Conservation (phyloP, 2,113 vertebrate species). For the Camelus bactrianus region DNA sequence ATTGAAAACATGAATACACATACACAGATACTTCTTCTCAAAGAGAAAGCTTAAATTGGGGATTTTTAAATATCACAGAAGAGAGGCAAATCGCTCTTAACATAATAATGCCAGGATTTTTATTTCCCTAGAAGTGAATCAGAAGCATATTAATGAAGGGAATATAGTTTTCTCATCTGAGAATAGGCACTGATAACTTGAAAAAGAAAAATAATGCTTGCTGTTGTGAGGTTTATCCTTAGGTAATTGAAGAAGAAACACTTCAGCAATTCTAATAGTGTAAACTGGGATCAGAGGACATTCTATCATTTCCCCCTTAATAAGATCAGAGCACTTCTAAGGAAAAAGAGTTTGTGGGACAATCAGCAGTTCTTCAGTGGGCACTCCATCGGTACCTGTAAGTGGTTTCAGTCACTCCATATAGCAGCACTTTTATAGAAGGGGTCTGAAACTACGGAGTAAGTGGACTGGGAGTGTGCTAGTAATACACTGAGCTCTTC, state of each 20-base stretch:
- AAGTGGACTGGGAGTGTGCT: background rate
- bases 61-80: conserved; percentile 25
- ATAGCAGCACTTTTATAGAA: background rate
- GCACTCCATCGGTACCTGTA: background rate
- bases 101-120: background rate
- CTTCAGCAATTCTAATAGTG: background rate
- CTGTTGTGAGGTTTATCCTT: background rate
- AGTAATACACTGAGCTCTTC: background rate
- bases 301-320: background rate
- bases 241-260: background rate
- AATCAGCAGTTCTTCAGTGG: background rate
- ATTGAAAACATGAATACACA: background rate
- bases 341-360: background rate
- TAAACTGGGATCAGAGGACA: background rate
- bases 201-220: conserved; percentile 24
- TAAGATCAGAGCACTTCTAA: background rate
- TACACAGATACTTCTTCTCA: background rate
- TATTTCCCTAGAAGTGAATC: conserved; percentile 16
- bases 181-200: background rate
- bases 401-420: background rate
- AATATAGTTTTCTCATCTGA: conserved; percentile 44
- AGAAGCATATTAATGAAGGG: conserved; percentile 34
- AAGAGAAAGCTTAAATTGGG: background rate
- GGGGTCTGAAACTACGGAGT: background rate
- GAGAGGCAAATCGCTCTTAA: background rate